These are phyloP conservation scores for Pyrocephalus nanus DNA, from an alignment of 2,797 vertebrate genomes.

Conservation along the genomic window DNA sequence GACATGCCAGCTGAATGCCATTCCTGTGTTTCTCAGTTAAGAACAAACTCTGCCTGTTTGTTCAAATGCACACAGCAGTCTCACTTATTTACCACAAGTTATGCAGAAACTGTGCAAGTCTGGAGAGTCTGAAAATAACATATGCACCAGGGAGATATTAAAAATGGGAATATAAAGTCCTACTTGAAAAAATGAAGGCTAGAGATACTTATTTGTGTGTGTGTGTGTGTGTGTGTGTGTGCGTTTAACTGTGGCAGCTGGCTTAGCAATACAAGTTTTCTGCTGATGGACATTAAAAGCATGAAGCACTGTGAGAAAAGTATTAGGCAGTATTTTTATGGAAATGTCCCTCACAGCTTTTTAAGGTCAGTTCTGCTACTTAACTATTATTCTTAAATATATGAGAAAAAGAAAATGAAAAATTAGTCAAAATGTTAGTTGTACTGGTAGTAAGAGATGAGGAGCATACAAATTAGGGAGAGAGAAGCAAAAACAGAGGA, in stretches of 20 bases:
- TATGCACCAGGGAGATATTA: background rate
- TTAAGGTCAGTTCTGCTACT: background rate
- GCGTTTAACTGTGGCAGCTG: background rate
- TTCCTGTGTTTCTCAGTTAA: background rate
- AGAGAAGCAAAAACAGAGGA: background rate
- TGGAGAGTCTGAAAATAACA: background rate
- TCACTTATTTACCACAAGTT: accelerated
- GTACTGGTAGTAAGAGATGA: background rate
- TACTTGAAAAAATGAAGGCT: background rate
- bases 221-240: background rate
- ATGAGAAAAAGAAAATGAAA: background rate
- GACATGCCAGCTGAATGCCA: background rate
- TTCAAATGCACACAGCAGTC: accelerated
- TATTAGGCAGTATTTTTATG: background rate
- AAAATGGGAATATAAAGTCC: background rate
- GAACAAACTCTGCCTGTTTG: background rate
- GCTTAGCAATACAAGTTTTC: background rate
- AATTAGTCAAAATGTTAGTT: constrained; percentile 2
- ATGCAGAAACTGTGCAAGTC: background rate
- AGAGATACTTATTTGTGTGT: background rate
- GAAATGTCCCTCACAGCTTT: background rate
- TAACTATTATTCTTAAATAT: background rate
- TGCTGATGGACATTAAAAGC: background rate
- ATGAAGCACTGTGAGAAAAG: background rate
- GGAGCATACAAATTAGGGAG: background rate